Evolutionary conservation across 2,888 invertebrate species (phyloP).

Genomic region (Drosophila fungiperda): DNA sequence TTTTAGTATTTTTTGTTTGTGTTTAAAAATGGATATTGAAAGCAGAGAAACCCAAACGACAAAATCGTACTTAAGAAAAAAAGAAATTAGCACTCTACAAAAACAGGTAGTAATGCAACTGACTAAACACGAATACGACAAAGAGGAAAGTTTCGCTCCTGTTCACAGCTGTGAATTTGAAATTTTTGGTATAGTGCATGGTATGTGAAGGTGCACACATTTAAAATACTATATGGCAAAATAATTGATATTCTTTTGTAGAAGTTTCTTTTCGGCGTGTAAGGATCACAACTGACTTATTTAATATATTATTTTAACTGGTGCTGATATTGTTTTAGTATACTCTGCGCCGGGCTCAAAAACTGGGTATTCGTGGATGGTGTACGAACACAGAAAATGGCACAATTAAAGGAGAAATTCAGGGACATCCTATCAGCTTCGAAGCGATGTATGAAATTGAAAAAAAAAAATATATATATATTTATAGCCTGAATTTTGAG

Average conservation of each 20-base stretch:
- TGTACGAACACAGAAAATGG: conserved; percentile 87
- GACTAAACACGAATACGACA: too few relatives aligned
- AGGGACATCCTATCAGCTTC: conserved; percentile 86
- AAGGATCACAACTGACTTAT: conserved; percentile 14
- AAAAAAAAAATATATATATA: neutral
- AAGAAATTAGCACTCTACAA: neutral
- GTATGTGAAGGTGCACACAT: conserved; percentile 45
- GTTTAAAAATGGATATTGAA: conserved; percentile 12
- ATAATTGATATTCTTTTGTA: conserved; percentile 25
- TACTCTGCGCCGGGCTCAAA: conserved; percentile 86
- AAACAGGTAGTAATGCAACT: neutral
- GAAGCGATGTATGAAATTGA: conserved; percentile 85
- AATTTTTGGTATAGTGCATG: conserved; percentile 84
- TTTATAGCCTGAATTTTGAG: neutral
- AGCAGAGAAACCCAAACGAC: conserved; percentile 32
- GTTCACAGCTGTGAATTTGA: conserved; percentile 78
- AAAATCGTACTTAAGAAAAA: neutral
- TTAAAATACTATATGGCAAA: neutral
- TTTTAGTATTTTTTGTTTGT: neutral
- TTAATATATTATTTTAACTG: conserved; percentile 7
- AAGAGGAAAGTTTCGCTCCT: neutral
- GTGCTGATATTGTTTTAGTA: conserved; percentile 46
- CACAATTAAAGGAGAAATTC: conserved; percentile 87
- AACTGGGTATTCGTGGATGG: conserved; percentile 87
- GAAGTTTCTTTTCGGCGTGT: conserved; percentile 78